Percentiles rank a stretch among this genome's conserved stretches.
Conservation (phyloP, 2,113 vertebrate species). For the Cacatua alba region DNA sequence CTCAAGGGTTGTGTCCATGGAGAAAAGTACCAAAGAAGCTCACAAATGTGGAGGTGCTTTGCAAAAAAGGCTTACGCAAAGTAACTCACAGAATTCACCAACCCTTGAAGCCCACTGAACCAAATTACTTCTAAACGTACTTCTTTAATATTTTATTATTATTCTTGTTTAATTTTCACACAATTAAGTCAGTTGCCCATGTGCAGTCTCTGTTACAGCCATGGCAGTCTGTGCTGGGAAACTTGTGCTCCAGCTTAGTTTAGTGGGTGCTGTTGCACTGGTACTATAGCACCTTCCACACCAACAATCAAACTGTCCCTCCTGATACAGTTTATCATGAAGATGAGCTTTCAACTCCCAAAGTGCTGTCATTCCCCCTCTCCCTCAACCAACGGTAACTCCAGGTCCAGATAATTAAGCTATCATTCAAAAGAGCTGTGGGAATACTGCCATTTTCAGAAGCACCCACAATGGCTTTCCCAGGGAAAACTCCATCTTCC, state of each 20-base stretch:
- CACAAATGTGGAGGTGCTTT: background rate
- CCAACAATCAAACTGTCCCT: background rate
- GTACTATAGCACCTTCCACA: background rate
- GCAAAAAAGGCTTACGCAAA: background rate
- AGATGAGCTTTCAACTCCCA: background rate
- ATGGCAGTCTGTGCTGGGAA: background rate
- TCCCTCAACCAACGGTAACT: background rate
- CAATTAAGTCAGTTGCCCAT: rapidly evolving
- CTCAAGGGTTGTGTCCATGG: background rate
- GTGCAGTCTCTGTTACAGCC: background rate
- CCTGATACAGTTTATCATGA: background rate
- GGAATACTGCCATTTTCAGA: background rate
- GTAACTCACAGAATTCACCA: background rate
- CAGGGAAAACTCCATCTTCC: background rate
- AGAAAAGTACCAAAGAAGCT: background rate
- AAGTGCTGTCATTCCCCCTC: background rate
- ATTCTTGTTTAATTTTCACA: background rate
- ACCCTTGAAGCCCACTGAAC: background rate
- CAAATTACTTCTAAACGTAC: background rate
- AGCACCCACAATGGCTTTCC: background rate
- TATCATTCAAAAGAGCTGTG: background rate
- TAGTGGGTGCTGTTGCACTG: background rate
- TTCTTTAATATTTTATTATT: background rate
- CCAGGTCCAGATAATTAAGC: background rate
- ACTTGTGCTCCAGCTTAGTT: background rate